A percentile compares a stretch with the other conserved stretches of the same genome.
Evolutionary conservation across 2,888 invertebrate genomes (phyloP).

Genomic region (Apodemia zela): DNA sequence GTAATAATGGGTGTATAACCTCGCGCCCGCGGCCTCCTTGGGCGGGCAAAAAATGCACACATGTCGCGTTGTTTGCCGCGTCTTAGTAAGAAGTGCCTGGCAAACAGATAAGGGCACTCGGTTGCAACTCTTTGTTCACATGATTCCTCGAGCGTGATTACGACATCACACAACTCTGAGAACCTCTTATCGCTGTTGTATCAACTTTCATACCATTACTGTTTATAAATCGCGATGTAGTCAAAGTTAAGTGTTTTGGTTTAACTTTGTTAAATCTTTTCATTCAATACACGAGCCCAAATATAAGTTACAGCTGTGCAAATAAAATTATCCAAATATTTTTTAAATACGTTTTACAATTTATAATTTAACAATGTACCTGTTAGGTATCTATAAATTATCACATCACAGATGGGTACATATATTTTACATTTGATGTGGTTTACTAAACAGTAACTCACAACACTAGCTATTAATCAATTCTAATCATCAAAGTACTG

Average conservation of each 20-base stretch:
- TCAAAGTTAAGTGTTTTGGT: constrained; percentile 12
- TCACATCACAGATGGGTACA: not conserved
- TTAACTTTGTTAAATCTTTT: not conserved
- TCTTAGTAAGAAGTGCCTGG: constrained; percentile 49
- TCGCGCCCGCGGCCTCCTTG: constrained; percentile 80
- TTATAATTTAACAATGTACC: too few species aligned
- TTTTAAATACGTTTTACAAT: not conserved
- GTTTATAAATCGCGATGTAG: constrained; percentile 19
- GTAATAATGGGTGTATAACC: constrained; percentile 81
- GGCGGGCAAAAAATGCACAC: constrained; percentile 80
- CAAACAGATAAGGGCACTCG: constrained; percentile 45
- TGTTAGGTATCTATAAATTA: too few species aligned
- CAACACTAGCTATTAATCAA: constrained; percentile 4
- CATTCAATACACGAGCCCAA: not conserved
- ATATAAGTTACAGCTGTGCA: not conserved
- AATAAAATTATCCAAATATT: not conserved
- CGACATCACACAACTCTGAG: constrained; percentile 45
- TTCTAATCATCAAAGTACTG: constrained; percentile 16
- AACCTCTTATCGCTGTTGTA: constrained; percentile 47
- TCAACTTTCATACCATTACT: constrained; percentile 36
- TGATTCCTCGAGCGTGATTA: constrained; percentile 48
- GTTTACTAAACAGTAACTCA: not conserved
- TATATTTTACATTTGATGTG: not conserved
- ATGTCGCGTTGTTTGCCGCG: constrained; percentile 59
- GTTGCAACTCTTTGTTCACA: constrained; percentile 52